Base-by-base conservation (phyloP, 2,113 vertebrate species). In the Rhinolophus ferrumequinum region DNA sequence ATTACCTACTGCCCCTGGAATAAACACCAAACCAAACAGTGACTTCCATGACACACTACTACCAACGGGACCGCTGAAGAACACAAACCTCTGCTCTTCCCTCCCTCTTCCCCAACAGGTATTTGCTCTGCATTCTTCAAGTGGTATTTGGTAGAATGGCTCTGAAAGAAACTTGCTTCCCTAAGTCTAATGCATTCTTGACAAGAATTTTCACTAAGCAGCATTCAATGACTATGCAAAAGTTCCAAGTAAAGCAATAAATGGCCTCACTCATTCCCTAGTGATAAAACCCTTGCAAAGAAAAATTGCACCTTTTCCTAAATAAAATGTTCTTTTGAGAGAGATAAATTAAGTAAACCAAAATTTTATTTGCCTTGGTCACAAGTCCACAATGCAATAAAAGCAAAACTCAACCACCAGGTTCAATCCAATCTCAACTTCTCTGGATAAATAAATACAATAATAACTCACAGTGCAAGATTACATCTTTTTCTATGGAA, bases 21-120 rank as follows among this genome's bases (percentile, higher is more conserved):
- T 76, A 96, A 92, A 97, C 50, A 87, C 77, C 56, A 96, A 94
- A 95, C 60, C 73, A 79, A 96, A 96, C 9, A 50, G 64, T 96
- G 96, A 96, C 76, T 96, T 92, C 44, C 88, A 26, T 54, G 30
- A 86, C 13, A 83, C 24, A 93, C 38, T 72, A 28, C 58, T 62
- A 89, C 67, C 79, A 95, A 58, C 2, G 14, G 14, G 26, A 60
- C 24, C 73, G 79, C 10, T 7, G 30, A 3, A 86, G 26, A 95
- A 11, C 60, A 90, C 38, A 80, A 89, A 83, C 56, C n/a, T 96
- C 18, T 91, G 77, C 44, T 79, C 56, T 84, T 80, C n/a, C 21
- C 67, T 73, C 47, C 47, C 66, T 91, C 80, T 87, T 30, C 44
- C 11, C 52, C 83, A 96, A 94, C 88, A 97, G 52, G 96, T 93